Evolutionary conservation across 2,888 invertebrate species (phyloP), one percentile per base, ranked within the genome.

Genomic region (Automeris io): DNA sequence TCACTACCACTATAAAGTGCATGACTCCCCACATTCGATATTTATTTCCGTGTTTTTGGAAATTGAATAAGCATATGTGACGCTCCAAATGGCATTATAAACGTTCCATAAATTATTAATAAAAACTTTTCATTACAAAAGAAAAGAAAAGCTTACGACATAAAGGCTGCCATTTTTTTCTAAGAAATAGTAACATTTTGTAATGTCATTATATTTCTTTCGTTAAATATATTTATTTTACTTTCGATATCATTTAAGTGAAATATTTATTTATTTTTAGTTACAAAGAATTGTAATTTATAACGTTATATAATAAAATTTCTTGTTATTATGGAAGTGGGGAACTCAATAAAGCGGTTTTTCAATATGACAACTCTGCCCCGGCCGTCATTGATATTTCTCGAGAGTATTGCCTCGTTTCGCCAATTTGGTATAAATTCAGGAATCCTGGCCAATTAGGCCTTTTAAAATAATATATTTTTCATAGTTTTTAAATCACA

Each of bases 81-180:
- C 47, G 49, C 58, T 61, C 54, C 60, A 51, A 70, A 67, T 65
- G 56, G 56, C 79, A 74, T 76, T 66, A 73, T 74, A 72, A 69
- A 72, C 67, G 65, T 49, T 61, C 62, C 63, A 51, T 70, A 66
- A 63, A 76, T 58, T 57, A 55, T 51, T 65, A 68, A 48, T 70
- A 73, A 63, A 74, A 76, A 77, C 77, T 77, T 81, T 80, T 79
- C 75, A 70, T 63, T 54, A 63, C 54, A 63, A 70, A 66, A 68
- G 73, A 81, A 76, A 79, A 76, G 78, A 80, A 82, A 79, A 82
- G 82, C 83, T 82, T 85, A 85, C 82, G 85, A 85, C 81, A 81
- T 81, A 64, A 62, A 79, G 80, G 82, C 85, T 85, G 85, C 85
- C 85, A 86, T 86, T 82, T 85, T 76, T 77, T 77, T 76, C 49